Base-by-base conservation (phyloP, 2,113 vertebrate species). In the Abramis brama region DNA sequence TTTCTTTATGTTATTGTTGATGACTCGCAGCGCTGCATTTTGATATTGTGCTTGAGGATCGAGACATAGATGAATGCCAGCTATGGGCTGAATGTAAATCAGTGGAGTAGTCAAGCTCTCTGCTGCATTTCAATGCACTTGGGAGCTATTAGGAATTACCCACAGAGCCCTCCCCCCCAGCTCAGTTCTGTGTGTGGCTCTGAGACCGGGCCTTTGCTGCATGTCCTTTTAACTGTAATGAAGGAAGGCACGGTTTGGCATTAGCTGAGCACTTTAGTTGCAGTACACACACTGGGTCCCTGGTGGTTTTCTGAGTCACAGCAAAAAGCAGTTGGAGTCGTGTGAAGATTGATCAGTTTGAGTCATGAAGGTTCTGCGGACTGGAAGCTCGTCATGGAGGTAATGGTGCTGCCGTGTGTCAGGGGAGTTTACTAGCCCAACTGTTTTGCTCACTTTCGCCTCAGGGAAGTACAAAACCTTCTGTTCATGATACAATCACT, bases 41-140 rank as follows among this genome's bases (percentile, higher is more conserved):
- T 91, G 89, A 91, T 89, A 78, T 86, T 68, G 57, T 60, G 76
- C 84, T 79, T 47, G 74, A 64, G 87, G 84, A 88, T 87, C 76
- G 68, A 89, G 89, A 89, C 89, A 87, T 68, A 91, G 85, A 90
- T 91, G 88, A 91, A 82, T 85, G 83, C 80, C 77, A 59, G 78
- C 82, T 76, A 68, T 55, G 84, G 43, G 70, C 83, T 79, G 85
- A 90, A 93, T 90, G 77, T 83, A 84, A 90, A 90, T 87, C 64
- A 85, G 10, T 59, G 25, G 33, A 30, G 83, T 59, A 79, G 43
- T 43, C 47, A 71, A 83, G 83, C 78, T 62, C 64, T 86, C 55
- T 73, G 81, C 68, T n/a, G 43, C 62, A 84, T 87, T 81, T 71
- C 43, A 87, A 75, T 88, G 70, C 27, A 25, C 75, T 27, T 5